These are phyloP conservation scores for Tyria jacobaeae DNA, from an alignment of 2,888 invertebrate genomes.

Conservation along the genomic window DNA sequence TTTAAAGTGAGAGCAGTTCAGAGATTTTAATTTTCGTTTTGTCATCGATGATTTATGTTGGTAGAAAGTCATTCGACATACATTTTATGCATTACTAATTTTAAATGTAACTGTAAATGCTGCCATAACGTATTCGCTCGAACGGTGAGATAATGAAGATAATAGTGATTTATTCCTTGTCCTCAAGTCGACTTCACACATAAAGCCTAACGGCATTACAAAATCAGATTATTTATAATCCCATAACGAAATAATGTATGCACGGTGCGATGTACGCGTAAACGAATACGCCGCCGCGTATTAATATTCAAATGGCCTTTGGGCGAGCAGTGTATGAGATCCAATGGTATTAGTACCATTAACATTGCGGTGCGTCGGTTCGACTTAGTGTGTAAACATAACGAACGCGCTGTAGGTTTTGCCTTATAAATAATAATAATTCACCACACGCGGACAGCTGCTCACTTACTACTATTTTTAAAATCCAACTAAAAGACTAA, in stretches of 20 bases:
- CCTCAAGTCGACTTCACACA: constrained; percentile 54
- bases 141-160: constrained; percentile 48
- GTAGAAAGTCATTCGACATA: constrained; percentile 24
- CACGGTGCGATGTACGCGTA: constrained; percentile 64
- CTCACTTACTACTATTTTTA: constrained; percentile 52
- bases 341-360: constrained; percentile 73
- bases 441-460: constrained; percentile 60
- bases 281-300: constrained; percentile 67
- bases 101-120: constrained; percentile 41
- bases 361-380: constrained; percentile 65
- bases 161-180: constrained; percentile 50
- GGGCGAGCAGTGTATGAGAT: constrained; percentile 67
- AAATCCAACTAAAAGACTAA: constrained; percentile 43
- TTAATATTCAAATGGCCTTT: constrained; percentile 82
- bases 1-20: not conserved
- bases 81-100: constrained; percentile 38
- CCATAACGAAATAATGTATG: constrained; percentile 71
- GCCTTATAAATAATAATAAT: constrained; percentile 60
- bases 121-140: constrained; percentile 44
- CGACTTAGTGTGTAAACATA: constrained; percentile 60
- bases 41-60: not conserved
- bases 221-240: constrained; percentile 65
- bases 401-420: constrained; percentile 52
- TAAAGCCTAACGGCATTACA: constrained; percentile 50
- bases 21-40: not conserved